A percentile compares a stretch with the other conserved stretches of the same genome.
These are phyloP conservation scores for Limnodromus scolopaceus DNA, from an alignment of 2,797 vertebrate genomes.

Conservation along the genomic window DNA sequence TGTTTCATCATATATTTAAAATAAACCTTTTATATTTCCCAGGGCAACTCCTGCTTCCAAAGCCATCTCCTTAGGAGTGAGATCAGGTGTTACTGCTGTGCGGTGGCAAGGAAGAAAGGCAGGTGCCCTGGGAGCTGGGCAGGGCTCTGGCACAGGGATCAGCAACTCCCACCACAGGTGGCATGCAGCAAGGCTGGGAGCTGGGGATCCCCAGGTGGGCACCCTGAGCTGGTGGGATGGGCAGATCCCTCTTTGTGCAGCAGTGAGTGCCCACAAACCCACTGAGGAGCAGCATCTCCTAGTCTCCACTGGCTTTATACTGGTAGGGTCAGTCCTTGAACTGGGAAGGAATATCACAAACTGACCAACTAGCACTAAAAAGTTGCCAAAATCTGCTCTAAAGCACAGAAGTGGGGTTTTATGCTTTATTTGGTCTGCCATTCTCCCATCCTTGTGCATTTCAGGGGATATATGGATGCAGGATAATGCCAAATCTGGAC, in stretches of 20 bases:
- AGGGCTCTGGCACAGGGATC: not conserved
- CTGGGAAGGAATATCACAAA: not conserved
- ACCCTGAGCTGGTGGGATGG: not conserved
- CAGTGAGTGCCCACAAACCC: not conserved
- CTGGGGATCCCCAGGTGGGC: not conserved
- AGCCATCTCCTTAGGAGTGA: not conserved
- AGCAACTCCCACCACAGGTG: fast-evolving
- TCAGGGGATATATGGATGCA: not conserved
- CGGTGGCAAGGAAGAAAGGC: not conserved
- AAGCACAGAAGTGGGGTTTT: not conserved
- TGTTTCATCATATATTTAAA: not conserved
- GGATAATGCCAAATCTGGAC: not conserved
- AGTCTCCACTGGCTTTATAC: not conserved
- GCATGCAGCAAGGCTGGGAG: not conserved
- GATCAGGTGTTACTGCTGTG: not conserved
- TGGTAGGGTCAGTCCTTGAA: not conserved
- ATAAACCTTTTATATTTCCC: not conserved
- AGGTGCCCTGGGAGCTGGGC: not conserved
- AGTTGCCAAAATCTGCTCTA: not conserved
- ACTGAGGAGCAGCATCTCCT: not conserved
- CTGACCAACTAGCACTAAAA: not conserved
- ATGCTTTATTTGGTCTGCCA: fast-evolving
- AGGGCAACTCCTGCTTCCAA: not conserved
- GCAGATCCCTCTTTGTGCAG: not conserved
- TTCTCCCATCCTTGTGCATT: not conserved